Evolutionary conservation across 2,113 vertebrate species (phyloP).

Genomic region (Centrocercus urophasianus): DNA sequence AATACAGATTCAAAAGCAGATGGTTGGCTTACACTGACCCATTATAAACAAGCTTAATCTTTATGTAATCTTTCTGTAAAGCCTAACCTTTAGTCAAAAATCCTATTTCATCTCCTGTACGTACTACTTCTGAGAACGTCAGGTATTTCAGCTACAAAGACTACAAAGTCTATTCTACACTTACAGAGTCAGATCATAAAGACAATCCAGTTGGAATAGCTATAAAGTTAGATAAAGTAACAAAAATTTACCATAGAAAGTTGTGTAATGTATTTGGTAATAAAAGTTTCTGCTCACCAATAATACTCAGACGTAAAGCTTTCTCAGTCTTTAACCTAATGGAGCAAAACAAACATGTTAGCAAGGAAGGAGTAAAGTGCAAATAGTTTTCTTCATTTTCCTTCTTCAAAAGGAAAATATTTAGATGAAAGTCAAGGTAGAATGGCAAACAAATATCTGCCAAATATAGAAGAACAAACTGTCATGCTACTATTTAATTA

Average conservation of each 20-base stretch:
- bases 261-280: neutral
- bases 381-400: neutral
- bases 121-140: neutral
- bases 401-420: neutral
- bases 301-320: slow-evolving; percentile 86
- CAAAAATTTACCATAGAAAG: neutral
- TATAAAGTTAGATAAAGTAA: neutral
- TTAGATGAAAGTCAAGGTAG: neutral
- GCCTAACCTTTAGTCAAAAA: too few relatives aligned
- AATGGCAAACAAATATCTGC: neutral
- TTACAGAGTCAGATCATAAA: neutral
- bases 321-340: slow-evolving; percentile 87
- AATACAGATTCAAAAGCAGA: neutral
- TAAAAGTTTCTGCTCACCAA: slow-evolving; percentile 78
- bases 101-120: neutral
- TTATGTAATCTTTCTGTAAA: too few relatives aligned
- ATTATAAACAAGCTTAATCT: neutral
- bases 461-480: neutral
- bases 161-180: neutral
- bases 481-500: neutral
- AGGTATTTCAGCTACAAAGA: neutral
- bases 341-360: slow-evolving; percentile 35
- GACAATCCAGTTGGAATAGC: rapidly evolving
- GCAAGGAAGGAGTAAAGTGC: neutral
- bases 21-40: rapidly evolving